phyloP scores from a whole-genome alignment of 2,113 vertebrate genomes.

The Phrynocephalus versicolor region DNA sequence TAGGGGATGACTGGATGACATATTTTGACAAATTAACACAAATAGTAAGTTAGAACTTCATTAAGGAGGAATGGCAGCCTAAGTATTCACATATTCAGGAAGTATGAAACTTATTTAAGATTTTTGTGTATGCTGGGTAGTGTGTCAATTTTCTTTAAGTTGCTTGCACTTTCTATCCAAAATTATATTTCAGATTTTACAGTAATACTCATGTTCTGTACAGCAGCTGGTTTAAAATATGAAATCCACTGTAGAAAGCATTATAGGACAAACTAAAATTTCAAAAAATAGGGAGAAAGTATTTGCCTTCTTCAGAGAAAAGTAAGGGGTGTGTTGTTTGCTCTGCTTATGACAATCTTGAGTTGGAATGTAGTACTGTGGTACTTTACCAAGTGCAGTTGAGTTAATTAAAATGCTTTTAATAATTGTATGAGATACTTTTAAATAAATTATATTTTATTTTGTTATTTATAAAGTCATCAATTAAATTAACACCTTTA shows the following conservation, averaged over 20 bases:
- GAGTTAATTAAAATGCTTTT: not conserved
- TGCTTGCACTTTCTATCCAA: not conserved
- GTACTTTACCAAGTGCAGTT: not conserved
- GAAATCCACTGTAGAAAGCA: too few relatives aligned
- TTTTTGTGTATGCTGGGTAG: too few relatives aligned
- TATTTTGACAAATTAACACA: too few relatives aligned
- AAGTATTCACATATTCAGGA: too few relatives aligned
- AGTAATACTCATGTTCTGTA: not conserved
- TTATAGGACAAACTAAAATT: not conserved
- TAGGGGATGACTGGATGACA: too few relatives aligned
- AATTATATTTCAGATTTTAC: not conserved
- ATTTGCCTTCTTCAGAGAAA: not conserved
- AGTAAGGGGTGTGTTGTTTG: not conserved
- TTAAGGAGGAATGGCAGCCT: too few relatives aligned
- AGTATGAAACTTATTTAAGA: too few relatives aligned
- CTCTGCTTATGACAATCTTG: not conserved
- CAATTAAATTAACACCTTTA: not conserved
- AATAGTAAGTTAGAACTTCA: too few relatives aligned
- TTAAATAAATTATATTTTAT: not conserved
- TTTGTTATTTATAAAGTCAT: rapidly evolving
- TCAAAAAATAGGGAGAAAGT: not conserved
- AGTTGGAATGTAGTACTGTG: not conserved
- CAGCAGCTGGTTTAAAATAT: too few relatives aligned
- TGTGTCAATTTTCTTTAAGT: not conserved
- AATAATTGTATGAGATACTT: not conserved